Conservation (phyloP, 35 echinoderm and acorn worm genomes). For the Amphiura filiformis region DNA sequence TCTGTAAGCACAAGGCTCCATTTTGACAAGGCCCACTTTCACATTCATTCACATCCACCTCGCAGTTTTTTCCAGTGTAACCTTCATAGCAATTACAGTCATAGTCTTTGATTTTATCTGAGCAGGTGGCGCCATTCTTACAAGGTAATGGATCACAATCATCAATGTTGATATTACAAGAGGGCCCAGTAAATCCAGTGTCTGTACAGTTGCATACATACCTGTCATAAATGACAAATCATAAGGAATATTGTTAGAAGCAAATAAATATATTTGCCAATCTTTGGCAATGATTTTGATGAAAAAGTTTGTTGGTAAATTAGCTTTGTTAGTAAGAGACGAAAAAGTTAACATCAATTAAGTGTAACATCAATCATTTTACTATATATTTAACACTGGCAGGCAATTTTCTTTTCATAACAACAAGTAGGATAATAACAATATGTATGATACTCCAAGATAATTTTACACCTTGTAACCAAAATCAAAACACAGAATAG, state of each 20-base stretch:
- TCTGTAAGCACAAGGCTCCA: slow-evolving; percentile 49
- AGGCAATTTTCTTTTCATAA: too few species aligned
- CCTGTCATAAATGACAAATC: slow-evolving; percentile 40
- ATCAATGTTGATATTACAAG: slow-evolving; percentile 67
- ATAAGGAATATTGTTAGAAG: neutral
- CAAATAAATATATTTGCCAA: neutral
- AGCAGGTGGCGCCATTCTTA: slow-evolving; percentile 53
- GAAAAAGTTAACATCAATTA: too few species aligned
- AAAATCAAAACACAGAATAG: too few species aligned
- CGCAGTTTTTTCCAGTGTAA: slow-evolving; percentile 58
- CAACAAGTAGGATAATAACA: too few species aligned
- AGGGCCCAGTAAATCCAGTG: slow-evolving; percentile 55
- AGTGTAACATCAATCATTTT: too few species aligned
- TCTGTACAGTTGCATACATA: slow-evolving; percentile 66
- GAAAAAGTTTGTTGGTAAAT: neutral
- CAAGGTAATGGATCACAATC: slow-evolving; percentile 62
- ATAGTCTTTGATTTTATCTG: slow-evolving; percentile 57
- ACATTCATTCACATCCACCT: slow-evolving; percentile 71
- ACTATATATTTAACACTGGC: too few species aligned
- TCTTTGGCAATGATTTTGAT: neutral
- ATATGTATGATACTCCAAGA: too few species aligned
- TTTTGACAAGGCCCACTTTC: slow-evolving; percentile 30
- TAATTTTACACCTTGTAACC: too few species aligned
- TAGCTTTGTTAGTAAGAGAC: too few species aligned
- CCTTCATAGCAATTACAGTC: slow-evolving; percentile 64